Percentiles rank a stretch among this genome's conserved stretches.
These are phyloP conservation scores for Neoascia interrupta DNA, from an alignment of 2,888 invertebrate genomes.

Conservation along the genomic window DNA sequence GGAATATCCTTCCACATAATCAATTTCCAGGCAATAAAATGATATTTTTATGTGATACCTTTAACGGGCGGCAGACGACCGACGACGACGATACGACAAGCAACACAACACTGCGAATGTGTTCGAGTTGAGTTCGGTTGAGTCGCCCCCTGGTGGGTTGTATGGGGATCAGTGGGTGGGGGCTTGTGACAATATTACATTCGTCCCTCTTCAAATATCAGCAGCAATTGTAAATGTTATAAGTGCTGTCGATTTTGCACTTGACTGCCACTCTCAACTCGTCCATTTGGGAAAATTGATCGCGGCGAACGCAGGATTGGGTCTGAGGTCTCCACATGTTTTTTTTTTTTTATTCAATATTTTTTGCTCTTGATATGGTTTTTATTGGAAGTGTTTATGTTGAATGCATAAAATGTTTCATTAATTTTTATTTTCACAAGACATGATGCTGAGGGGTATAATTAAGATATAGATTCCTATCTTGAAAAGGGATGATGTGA, in stretches of 20 bases:
- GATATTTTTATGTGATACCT: conserved; percentile 64
- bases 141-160: neutral
- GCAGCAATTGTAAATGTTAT: conserved; percentile 33
- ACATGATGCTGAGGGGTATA: conserved; percentile 13
- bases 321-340: neutral
- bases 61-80: conserved; percentile 37
- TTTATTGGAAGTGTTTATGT: conserved; percentile 30
- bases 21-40: conserved; percentile 66
- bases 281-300: neutral
- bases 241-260: conserved; percentile 53
- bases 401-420: conserved; percentile 51
- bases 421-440: conserved; percentile 42
- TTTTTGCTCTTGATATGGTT: too few species aligned
- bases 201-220: conserved; percentile 2
- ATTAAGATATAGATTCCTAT: conserved; percentile 45
- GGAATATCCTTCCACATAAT: conserved; percentile 55
- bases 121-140: neutral
- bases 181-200: conserved; percentile 1
- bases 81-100: too few species aligned
- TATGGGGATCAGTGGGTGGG: neutral
- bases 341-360: neutral
- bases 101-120: conserved; percentile 11
- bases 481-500: neutral
- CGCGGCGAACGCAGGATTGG: neutral
- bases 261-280: conserved; percentile 17